Conservation (phyloP, 1,140 invertebrate species). For the Anoplolepis gracilipes region DNA sequence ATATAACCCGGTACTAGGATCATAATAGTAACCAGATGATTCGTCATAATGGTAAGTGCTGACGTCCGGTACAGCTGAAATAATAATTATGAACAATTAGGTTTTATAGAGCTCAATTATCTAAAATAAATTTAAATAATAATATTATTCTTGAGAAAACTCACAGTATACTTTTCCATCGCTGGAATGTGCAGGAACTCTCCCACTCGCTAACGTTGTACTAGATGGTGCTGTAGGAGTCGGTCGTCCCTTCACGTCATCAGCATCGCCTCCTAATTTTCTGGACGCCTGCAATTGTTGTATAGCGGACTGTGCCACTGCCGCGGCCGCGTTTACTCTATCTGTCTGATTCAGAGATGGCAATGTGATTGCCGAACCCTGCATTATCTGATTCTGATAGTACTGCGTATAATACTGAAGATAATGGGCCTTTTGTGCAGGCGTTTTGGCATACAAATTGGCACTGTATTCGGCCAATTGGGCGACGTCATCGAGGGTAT, state of each 20-base stretch:
- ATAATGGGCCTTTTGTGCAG: constrained; percentile 91
- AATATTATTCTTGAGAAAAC: constrained; percentile 68
- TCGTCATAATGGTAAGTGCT: constrained; percentile 97
- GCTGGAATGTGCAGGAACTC: constrained; percentile 86
- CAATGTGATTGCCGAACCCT: constrained; percentile 87
- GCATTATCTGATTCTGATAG: constrained; percentile 91
- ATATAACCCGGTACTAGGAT: constrained; percentile 96
- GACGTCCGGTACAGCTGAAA: constrained; percentile 93
- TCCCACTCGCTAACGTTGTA: constrained; percentile 83
- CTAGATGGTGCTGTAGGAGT: constrained; percentile 86
- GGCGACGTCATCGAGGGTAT: constrained; percentile 90
- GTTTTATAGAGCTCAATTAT: neutral
- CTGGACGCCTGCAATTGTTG: constrained; percentile 89
- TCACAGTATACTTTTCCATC: constrained; percentile 90
- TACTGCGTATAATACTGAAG: constrained; percentile 93
- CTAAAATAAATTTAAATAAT: neutral
- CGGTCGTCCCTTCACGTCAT: constrained; percentile 84
- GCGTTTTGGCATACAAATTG: constrained; percentile 91
- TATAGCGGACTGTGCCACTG: constrained; percentile 95
- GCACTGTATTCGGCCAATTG: constrained; percentile 93
- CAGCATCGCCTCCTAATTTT: constrained; percentile 82
- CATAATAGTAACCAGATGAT: constrained; percentile 98
- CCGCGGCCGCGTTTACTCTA: constrained; percentile 94
- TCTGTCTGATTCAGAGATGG: constrained; percentile 88
- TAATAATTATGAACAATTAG: neutral